Evolutionary conservation across 1,140 invertebrate genomes (phyloP).

Genomic region (Heliconius congener): DNA sequence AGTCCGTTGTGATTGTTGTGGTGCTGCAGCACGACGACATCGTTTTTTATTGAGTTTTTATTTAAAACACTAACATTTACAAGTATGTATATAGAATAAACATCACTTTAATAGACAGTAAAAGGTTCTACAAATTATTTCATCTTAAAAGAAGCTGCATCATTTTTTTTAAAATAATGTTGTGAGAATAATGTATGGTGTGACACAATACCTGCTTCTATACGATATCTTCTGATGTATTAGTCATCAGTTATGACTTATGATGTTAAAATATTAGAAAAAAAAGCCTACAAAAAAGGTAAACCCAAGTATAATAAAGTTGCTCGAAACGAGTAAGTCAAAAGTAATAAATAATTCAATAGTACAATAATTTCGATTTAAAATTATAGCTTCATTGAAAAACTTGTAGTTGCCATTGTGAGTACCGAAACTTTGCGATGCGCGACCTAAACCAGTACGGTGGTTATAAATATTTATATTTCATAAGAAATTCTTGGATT

Average conservation of each 20-base stretch:
- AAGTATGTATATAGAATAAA: no score
- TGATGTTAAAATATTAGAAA: neutral
- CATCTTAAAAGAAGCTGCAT: neutral
- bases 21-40: no score
- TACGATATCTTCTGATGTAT: neutral
- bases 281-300: neutral
- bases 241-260: neutral
- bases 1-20: no score
- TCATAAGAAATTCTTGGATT: conserved; percentile 17
- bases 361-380: conserved; percentile 9
- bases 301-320: conserved; percentile 1
- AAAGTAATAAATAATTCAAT: conserved; percentile 25
- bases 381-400: conserved; percentile 25
- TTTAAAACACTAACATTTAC: no score
- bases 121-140: neutral
- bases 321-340: neutral
- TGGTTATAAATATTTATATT: conserved; percentile 23
- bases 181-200: neutral
- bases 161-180: neutral
- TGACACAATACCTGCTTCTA: neutral
- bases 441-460: conserved; percentile 8
- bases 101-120: no score
- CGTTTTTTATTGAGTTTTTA: no score
- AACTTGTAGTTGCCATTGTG: conserved; percentile 23
- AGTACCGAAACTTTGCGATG: conserved; percentile 15